Evolutionary conservation across 2,113 vertebrate species (phyloP).

Genomic region (Eubucco bourcierii): DNA sequence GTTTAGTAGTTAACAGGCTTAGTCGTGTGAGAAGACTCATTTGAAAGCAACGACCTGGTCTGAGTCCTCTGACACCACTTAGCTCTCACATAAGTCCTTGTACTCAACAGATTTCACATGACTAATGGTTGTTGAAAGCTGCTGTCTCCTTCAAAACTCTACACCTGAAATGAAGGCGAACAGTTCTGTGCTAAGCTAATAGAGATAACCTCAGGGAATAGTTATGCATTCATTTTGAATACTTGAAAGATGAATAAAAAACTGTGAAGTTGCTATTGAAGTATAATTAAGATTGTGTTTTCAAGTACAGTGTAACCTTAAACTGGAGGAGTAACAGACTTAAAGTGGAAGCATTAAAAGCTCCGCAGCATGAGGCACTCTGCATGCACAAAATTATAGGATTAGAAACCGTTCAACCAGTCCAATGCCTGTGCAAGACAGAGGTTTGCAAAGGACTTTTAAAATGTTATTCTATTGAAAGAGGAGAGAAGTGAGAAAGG

Average conservation of each 20-base stretch:
- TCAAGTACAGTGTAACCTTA: conserved; percentile 60
- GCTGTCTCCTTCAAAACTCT: background rate
- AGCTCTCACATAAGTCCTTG: background rate
- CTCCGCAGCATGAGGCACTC: conserved; percentile 34
- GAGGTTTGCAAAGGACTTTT: background rate
- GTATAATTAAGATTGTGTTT: conserved; percentile 60
- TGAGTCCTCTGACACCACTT: background rate
- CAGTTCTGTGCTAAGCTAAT: background rate
- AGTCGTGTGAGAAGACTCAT: background rate
- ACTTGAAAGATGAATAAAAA: conserved; percentile 49
- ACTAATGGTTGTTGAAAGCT: background rate
- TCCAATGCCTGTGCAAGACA: background rate
- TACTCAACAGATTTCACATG: background rate
- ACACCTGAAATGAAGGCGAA: background rate
- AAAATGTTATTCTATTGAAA: background rate
- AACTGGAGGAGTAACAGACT: conserved; percentile 25
- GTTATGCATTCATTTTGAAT: conserved; percentile 33
- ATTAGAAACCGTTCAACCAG: conserved; percentile 43
- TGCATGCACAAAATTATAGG: conserved; percentile 44
- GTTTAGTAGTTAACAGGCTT: background rate
- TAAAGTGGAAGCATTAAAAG: conserved; percentile 52
- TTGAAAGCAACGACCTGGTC: background rate
- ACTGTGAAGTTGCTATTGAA: conserved; percentile 38
- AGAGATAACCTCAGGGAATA: conserved; percentile 14
- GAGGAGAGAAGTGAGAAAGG: background rate